Evolutionary conservation across 2,113 vertebrate genomes (phyloP).

Genomic region (Chitala chitala): DNA sequence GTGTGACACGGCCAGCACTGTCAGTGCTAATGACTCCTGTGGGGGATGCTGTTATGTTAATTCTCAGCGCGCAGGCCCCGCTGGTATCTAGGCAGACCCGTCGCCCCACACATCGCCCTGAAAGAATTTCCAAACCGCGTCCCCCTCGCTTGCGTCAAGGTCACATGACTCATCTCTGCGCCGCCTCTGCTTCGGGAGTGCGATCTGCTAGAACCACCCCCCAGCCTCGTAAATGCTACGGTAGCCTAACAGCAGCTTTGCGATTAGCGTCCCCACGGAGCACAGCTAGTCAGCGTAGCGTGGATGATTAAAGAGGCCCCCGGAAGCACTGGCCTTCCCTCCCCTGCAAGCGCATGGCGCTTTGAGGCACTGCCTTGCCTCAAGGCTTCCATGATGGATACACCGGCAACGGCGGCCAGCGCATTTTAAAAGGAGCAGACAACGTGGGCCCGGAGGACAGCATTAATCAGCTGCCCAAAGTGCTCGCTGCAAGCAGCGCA

Average conservation of each 20-base stretch:
- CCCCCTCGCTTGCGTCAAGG: no score
- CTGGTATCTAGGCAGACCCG: no score
- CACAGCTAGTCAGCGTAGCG: neutral
- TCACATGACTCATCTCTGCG: no score
- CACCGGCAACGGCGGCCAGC: neutral
- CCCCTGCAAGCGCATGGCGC: neutral
- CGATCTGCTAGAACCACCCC: no score
- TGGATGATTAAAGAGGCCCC: neutral
- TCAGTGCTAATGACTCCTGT: no score
- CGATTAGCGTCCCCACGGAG: slow-evolving; percentile 5
- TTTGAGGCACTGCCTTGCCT: neutral
- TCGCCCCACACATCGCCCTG: no score
- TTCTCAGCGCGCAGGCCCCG: no score
- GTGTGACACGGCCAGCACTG: no score
- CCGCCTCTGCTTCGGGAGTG: no score
- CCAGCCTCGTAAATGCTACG: no score
- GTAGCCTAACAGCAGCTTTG: neutral
- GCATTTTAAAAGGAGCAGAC: neutral
- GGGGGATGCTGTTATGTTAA: no score
- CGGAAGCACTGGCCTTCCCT: neutral
- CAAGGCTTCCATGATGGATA: slow-evolving; percentile 12
- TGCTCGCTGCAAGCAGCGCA: neutral
- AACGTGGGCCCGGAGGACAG: neutral
- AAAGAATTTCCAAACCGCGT: no score
- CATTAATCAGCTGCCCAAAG: slow-evolving; percentile 13